Percentiles rank a stretch among this genome's conserved stretches.
Evolutionary conservation across 2,888 invertebrate genomes (phyloP).

Genomic region (Brachyopa scutellaris): DNA sequence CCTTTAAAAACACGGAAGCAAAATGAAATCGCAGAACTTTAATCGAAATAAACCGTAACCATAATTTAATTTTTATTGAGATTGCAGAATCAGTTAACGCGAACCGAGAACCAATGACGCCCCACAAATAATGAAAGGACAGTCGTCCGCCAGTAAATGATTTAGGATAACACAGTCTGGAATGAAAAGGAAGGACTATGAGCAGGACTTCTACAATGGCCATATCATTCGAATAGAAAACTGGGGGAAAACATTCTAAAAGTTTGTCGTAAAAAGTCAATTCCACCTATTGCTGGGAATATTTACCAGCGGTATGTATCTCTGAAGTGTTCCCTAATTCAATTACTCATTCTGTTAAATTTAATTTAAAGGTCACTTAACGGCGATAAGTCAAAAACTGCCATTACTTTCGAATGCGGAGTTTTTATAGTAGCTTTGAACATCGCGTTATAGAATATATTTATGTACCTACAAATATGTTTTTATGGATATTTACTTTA

Average conservation of each 20-base stretch:
- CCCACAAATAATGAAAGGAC: slow-evolving; percentile 9
- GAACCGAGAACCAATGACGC: slow-evolving; percentile 1
- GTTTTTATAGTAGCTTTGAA: too few relatives aligned
- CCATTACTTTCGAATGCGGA: not conserved
- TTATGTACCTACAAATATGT: too few relatives aligned
- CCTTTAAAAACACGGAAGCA: not conserved
- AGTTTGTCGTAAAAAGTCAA: slow-evolving; percentile 5
- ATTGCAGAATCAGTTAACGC: slow-evolving; percentile 33
- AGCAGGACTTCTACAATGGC: not conserved
- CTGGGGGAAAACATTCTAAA: slow-evolving; percentile 1
- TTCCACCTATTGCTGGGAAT: not conserved
- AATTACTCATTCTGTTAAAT: slow-evolving; percentile 32
- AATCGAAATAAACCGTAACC: slow-evolving; percentile 33
- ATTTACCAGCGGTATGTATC: not conserved
- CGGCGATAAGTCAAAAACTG: slow-evolving; percentile 12
- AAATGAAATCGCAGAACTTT: slow-evolving; percentile 23
- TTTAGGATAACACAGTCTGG: slow-evolving; percentile 13
- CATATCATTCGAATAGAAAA: not conserved
- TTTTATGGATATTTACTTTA: too few relatives aligned
- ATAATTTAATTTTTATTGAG: slow-evolving; percentile 49
- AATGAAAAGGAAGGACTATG: not conserved
- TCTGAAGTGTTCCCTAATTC: slow-evolving; percentile 3
- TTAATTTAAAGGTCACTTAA: slow-evolving; percentile 31
- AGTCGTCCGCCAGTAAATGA: slow-evolving; percentile 30
- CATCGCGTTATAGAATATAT: too few relatives aligned